Percentiles rank a stretch among this genome's conserved stretches.
Conservation (phyloP, 1,140 invertebrate genomes). For the Chrysoperla carnea region DNA sequence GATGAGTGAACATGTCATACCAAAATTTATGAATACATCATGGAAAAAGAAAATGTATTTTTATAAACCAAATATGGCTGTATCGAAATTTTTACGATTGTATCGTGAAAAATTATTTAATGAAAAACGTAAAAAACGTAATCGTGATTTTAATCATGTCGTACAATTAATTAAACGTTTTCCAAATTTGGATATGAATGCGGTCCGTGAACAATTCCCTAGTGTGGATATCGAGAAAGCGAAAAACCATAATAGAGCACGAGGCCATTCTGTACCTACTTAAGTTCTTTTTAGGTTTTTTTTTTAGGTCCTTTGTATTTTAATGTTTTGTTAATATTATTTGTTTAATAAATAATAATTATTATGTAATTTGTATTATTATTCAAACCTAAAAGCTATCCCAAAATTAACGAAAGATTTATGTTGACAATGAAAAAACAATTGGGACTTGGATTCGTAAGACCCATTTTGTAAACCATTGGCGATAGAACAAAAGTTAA, state of each 20-base stretch:
- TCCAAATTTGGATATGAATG: constrained; percentile 55
- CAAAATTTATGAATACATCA: constrained; percentile 36
- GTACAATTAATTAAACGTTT: constrained; percentile 48
- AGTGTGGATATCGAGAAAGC: constrained; percentile 53
- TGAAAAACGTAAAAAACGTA: constrained; percentile 32
- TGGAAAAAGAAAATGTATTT: constrained; percentile 33
- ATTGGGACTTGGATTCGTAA: too few relatives aligned
- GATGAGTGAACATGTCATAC: constrained; percentile 31
- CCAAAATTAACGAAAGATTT: too few relatives aligned
- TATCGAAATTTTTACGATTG: constrained; percentile 39
- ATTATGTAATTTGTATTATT: background rate
- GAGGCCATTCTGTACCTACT: constrained; percentile 38
- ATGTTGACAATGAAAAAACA: too few relatives aligned
- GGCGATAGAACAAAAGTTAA: too few relatives aligned
- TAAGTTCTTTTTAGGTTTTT: constrained; percentile 2
- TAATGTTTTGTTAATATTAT: constrained; percentile 3
- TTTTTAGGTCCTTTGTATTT: background rate
- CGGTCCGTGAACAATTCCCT: constrained; percentile 55
- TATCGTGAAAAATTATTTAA: constrained; percentile 46
- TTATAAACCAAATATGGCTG: constrained; percentile 28
- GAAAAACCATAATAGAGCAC: constrained; percentile 29
- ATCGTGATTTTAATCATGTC: constrained; percentile 43
- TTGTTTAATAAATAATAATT: background rate
- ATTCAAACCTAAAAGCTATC: too few relatives aligned
- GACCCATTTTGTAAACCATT: too few relatives aligned